phyloP scores from a whole-genome alignment of 2,888 invertebrate species.

The Papilio elwesi region DNA sequence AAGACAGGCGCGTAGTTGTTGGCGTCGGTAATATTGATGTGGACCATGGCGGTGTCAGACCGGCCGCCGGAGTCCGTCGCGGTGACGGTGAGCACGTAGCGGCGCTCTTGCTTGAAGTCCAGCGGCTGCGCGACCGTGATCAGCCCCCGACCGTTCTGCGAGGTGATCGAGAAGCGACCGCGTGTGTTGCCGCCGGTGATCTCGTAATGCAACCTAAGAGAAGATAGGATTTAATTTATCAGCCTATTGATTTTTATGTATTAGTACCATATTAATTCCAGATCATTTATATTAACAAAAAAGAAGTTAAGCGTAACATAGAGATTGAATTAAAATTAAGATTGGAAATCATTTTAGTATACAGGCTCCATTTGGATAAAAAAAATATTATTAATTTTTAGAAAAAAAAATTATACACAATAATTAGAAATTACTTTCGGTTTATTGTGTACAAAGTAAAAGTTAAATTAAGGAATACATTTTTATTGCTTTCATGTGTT shows the following conservation, averaged over 20 bases:
- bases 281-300: not conserved
- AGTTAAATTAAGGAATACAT: not conserved
- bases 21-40: constrained; percentile 96
- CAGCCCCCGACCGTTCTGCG: constrained; percentile 93
- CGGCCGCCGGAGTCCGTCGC: constrained; percentile 96
- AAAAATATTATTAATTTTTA: too few species aligned
- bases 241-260: too few species aligned
- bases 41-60: constrained; percentile 94
- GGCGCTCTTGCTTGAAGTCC: constrained; percentile 95
- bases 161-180: constrained; percentile 94
- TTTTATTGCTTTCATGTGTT: not conserved
- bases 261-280: too few species aligned
- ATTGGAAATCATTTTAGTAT: too few species aligned
- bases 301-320: too few species aligned
- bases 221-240: not conserved
- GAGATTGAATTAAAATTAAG: too few species aligned
- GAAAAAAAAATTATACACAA: too few species aligned
- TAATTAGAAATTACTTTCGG: too few species aligned
- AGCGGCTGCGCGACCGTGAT: constrained; percentile 95
- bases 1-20: constrained; percentile 97
- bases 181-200: constrained; percentile 93
- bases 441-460: too few species aligned
- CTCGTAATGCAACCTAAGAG: constrained; percentile 89
- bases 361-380: too few species aligned
- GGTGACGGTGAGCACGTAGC: constrained; percentile 93